A percentile compares a stretch with the other conserved stretches of the same genome.
Evolutionary conservation across 2,888 invertebrate species (phyloP).

Genomic region (Timema podura): DNA sequence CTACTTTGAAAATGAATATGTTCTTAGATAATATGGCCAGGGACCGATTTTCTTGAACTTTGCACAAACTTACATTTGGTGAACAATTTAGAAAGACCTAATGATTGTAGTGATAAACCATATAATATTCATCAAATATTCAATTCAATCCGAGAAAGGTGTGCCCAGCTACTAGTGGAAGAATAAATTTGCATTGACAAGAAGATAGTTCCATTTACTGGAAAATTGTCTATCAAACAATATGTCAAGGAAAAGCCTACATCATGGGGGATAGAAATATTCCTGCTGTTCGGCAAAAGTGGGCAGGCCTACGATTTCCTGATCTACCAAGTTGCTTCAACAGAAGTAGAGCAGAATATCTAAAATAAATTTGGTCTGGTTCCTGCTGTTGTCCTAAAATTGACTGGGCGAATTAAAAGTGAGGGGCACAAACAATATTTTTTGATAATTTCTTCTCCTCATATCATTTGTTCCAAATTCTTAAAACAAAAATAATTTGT

Average conservation of each 20-base stretch:
- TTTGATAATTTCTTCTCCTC: slow-evolving; percentile 34
- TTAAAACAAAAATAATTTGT: slow-evolving; percentile 26
- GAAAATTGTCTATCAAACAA: slow-evolving; percentile 26
- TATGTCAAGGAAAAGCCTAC: slow-evolving; percentile 16
- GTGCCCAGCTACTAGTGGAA: too few relatives aligned
- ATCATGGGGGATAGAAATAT: slow-evolving; percentile 12
- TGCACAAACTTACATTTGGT: too few relatives aligned
- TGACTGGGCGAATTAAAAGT: slow-evolving; percentile 27
- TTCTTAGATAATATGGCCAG: too few relatives aligned
- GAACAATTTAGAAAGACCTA: too few relatives aligned
- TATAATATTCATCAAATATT: too few relatives aligned
- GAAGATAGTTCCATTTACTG: slow-evolving; percentile 36
- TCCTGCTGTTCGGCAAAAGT: slow-evolving; percentile 34
- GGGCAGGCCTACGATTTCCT: slow-evolving; percentile 38
- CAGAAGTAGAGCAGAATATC: slow-evolving; percentile 16
- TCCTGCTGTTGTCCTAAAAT: slow-evolving; percentile 29
- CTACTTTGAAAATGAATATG: too few relatives aligned
- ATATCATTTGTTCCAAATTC: slow-evolving; percentile 24
- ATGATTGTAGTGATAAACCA: too few relatives aligned
- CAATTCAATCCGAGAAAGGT: too few relatives aligned
- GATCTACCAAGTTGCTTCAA: slow-evolving; percentile 36
- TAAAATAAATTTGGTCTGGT: slow-evolving; percentile 31
- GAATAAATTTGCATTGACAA: too few relatives aligned
- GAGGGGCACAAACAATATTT: slow-evolving; percentile 21
- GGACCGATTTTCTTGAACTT: too few relatives aligned